Conservation (phyloP, 2,113 vertebrate species). For the Capricornis sumatraensis region DNA sequence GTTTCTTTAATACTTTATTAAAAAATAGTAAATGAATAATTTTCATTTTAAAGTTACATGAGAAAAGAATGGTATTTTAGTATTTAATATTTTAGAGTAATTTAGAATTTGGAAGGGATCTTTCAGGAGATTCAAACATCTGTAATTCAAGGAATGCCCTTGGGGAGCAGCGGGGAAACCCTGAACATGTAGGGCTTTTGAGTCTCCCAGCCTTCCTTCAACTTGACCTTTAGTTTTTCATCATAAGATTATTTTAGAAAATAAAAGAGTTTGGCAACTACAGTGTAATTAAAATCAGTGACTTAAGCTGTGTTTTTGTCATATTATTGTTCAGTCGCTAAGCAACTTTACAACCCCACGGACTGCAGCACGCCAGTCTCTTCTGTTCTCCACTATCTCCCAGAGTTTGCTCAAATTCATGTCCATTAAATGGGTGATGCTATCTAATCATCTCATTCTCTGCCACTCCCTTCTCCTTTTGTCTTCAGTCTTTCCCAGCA, state of each 20-base stretch:
- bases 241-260: neutral
- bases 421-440: neutral
- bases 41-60: slow-evolving; percentile 18
- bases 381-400: neutral
- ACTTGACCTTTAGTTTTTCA: neutral
- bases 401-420: neutral
- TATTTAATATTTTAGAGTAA: slow-evolving; percentile 9
- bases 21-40: slow-evolving; percentile 3
- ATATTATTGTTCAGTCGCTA: neutral
- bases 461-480: neutral
- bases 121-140: neutral
- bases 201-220: neutral
- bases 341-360: neutral
- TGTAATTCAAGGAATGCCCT: neutral
- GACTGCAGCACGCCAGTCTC: neutral
- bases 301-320: neutral
- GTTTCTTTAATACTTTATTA: slow-evolving; percentile 23
- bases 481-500: neutral
- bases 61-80: neutral
- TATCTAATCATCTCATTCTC: neutral
- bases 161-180: neutral
- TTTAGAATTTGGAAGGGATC: neutral
- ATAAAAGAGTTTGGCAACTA: neutral
- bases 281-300: neutral
- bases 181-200: neutral